phyloP scores from a whole-genome alignment of 1,140 invertebrate genomes.

The Leptonema lineaticorne region DNA sequence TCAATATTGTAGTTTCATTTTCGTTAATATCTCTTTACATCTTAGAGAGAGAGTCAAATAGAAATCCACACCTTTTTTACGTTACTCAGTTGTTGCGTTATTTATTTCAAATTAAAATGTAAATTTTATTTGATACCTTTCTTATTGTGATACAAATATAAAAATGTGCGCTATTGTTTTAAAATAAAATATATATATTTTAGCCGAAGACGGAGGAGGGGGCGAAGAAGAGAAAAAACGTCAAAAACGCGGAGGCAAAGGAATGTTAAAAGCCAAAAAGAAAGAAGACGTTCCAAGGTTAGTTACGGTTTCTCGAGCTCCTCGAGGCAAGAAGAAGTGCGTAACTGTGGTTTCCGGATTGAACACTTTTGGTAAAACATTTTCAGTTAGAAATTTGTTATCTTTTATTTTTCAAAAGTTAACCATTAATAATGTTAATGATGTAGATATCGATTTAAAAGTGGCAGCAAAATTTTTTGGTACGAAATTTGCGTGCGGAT shows the following conservation, averaged over 20 bases:
- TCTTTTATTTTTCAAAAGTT: not conserved
- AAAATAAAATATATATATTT: too few species aligned
- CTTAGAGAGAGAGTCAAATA: too few species aligned
- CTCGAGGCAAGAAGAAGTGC: slow-evolving; percentile 97
- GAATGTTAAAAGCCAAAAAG: slow-evolving; percentile 84
- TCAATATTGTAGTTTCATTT: too few species aligned
- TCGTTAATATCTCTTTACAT: too few species aligned
- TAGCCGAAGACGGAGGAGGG: slow-evolving; percentile 64
- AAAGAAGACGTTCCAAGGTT: slow-evolving; percentile 82
- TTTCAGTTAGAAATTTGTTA: not conserved
- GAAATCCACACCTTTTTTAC: too few species aligned
- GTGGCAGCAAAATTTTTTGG: slow-evolving; percentile 98
- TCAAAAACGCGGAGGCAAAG: slow-evolving; percentile 88
- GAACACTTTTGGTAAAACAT: slow-evolving; percentile 78
- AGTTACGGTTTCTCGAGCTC: slow-evolving; percentile 84
- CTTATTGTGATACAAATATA: too few species aligned
- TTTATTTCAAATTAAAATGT: too few species aligned
- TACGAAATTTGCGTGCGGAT: slow-evolving; percentile 97
- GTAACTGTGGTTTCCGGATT: slow-evolving; percentile 89
- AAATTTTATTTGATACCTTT: too few species aligned
- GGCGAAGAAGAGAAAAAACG: slow-evolving; percentile 91
- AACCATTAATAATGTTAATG: not conserved
- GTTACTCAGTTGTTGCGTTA: too few species aligned
- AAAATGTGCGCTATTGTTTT: too few species aligned
- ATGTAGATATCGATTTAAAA: slow-evolving; percentile 94